phyloP scores from a whole-genome alignment of 2,888 invertebrate species.

The Drosophila bunnanda region DNA sequence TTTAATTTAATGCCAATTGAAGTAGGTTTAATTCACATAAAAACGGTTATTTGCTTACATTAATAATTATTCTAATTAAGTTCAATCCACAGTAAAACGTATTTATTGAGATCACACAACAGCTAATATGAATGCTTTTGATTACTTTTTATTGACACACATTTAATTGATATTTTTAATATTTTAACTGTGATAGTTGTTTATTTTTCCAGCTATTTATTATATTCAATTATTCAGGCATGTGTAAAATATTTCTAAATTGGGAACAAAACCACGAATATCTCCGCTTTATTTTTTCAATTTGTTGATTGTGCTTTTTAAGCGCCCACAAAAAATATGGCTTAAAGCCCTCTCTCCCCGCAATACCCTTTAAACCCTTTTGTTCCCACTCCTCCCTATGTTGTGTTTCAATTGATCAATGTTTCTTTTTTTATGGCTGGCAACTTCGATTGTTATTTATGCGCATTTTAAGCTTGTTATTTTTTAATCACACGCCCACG shows the following conservation, averaged over 20 bases:
- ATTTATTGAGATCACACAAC: background rate
- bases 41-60: background rate
- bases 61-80: background rate
- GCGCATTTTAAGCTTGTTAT: constrained; percentile 74
- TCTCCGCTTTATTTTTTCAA: background rate
- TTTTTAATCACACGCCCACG: constrained; percentile 72
- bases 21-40: background rate
- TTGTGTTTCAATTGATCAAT: constrained; percentile 25
- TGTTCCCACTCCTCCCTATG: background rate
- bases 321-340: background rate
- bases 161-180: background rate
- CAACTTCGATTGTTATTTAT: constrained; percentile 59
- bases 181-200: background rate
- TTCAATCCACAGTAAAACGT: background rate
- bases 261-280: constrained; percentile 1
- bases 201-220: background rate
- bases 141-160: background rate
- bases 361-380: background rate
- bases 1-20: background rate
- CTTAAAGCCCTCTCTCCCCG: background rate
- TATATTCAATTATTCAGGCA: constrained; percentile 11
- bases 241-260: constrained; percentile 8
- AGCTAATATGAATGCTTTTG: background rate
- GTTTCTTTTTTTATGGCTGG: constrained; percentile 19
- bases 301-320: constrained; percentile 2